Evolutionary conservation across 2,113 vertebrate species (phyloP).

Genomic region (Seriola aureovittata): DNA sequence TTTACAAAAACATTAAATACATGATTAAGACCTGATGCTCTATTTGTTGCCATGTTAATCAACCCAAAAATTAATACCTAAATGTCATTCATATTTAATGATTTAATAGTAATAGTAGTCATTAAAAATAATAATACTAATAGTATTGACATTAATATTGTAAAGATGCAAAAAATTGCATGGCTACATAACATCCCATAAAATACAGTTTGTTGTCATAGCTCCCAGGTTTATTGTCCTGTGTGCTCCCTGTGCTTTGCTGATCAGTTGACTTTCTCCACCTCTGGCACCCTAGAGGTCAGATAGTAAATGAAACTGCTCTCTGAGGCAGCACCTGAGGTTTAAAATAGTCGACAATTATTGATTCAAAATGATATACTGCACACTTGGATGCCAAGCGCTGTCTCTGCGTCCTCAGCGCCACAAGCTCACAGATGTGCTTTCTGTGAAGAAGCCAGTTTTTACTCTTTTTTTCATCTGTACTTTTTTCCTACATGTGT

Average conservation of each 20-base stretch:
- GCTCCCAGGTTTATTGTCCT: background rate
- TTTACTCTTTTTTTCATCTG: too few species aligned
- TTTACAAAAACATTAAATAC: too few species aligned
- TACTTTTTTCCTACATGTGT: too few species aligned
- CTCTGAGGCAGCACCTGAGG: slow-evolving; percentile 22
- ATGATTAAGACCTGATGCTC: too few species aligned
- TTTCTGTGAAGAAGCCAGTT: background rate
- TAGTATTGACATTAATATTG: background rate
- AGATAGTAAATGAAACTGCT: slow-evolving; percentile 37
- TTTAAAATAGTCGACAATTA: slow-evolving; percentile 31
- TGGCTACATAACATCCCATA: background rate
- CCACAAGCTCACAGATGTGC: background rate
- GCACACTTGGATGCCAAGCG: background rate
- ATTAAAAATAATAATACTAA: too few species aligned
- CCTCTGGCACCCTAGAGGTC: slow-evolving; percentile 27
- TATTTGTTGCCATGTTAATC: too few species aligned
- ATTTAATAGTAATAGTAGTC: too few species aligned
- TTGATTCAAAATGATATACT: slow-evolving; percentile 38
- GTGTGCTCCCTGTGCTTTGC: background rate
- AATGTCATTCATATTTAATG: too few species aligned
- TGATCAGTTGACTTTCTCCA: slow-evolving; percentile 37
- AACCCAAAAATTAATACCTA: too few species aligned
- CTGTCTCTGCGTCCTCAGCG: background rate
- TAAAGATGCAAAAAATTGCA: too few species aligned
- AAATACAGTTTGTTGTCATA: background rate